A percentile compares a stretch with the other conserved stretches of the same genome.
These are phyloP conservation scores for Gobio occitaniae DNA, from an alignment of 2,797 vertebrate species.

Conservation along the genomic window DNA sequence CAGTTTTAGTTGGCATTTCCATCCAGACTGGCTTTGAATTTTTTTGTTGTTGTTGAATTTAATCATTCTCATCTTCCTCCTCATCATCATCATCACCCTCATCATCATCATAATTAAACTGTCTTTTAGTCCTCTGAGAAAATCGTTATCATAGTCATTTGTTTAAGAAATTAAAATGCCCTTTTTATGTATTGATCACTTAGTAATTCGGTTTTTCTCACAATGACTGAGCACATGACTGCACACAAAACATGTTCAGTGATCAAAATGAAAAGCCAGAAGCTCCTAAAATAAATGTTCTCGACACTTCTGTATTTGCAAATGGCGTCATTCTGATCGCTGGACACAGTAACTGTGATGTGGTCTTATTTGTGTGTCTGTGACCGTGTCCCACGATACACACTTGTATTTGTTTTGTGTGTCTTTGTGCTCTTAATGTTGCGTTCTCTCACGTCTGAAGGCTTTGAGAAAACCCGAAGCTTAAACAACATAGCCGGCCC, in stretches of 20 bases:
- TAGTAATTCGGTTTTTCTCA: not conserved
- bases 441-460: constrained; percentile 86
- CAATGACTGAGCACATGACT: not conserved
- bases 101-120: not conserved
- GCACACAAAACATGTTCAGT: constrained; percentile 21
- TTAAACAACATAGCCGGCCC: constrained; percentile 96
- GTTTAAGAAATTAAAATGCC: not conserved
- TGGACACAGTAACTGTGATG: constrained; percentile 28
- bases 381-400: constrained; percentile 59
- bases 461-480: constrained; percentile 95
- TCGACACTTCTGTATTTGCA: not conserved
- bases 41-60: not conserved
- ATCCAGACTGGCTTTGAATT: constrained; percentile 13
- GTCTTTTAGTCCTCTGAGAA: not conserved
- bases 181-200: not conserved
- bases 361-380: not conserved
- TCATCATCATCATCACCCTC: not conserved
- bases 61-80: not conserved
- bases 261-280: constrained; percentile 17
- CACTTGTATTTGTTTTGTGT: constrained; percentile 22
- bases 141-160: not conserved
- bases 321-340: not conserved
- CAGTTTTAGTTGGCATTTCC: constrained; percentile 26
- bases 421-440: constrained; percentile 63
- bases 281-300: not conserved